A percentile compares a stretch with the other conserved stretches of the same genome.
Conservation (phyloP, 2,113 vertebrate genomes). For the Manacus vitellinus region DNA sequence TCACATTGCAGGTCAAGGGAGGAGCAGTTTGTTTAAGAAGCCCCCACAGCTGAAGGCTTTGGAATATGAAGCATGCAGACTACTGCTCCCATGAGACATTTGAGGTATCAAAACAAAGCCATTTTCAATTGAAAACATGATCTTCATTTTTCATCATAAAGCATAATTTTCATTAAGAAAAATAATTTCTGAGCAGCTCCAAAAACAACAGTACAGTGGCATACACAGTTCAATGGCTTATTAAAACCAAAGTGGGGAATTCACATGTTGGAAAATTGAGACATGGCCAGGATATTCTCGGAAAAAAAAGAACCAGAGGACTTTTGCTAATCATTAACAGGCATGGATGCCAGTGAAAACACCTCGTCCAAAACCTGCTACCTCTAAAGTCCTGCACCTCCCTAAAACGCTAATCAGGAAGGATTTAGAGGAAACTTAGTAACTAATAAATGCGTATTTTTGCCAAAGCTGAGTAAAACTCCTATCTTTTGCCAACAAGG, state of each 20-base stretch:
- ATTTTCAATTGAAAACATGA: conserved; percentile 40
- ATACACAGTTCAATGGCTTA: conserved; percentile 55
- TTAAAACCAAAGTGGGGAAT: conserved; percentile 36
- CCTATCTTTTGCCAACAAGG: background rate
- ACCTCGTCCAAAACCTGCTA: conserved; percentile 3
- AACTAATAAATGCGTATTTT: background rate
- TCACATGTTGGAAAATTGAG: conserved; percentile 17
- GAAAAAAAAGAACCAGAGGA: conserved; percentile 41
- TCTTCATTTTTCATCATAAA: conserved; percentile 35
- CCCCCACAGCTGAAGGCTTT: background rate
- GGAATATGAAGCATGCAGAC: conserved; percentile 18
- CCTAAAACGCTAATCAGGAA: background rate
- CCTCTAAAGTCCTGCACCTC: background rate
- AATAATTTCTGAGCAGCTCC: conserved; percentile 41
- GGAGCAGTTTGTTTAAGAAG: conserved; percentile 47
- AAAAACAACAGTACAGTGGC: conserved; percentile 48
- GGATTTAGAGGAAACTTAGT: background rate
- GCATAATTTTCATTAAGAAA: conserved; percentile 50
- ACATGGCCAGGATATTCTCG: conserved; percentile 34
- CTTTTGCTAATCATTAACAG: conserved; percentile 14
- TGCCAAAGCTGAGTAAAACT: background rate
- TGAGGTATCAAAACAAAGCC: conserved; percentile 50
- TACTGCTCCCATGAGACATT: conserved; percentile 8
- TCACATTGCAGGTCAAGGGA: conserved; percentile 11
- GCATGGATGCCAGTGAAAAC: background rate